phyloP scores from a whole-genome alignment of 2,113 vertebrate species.

The Geococcyx californianus region DNA sequence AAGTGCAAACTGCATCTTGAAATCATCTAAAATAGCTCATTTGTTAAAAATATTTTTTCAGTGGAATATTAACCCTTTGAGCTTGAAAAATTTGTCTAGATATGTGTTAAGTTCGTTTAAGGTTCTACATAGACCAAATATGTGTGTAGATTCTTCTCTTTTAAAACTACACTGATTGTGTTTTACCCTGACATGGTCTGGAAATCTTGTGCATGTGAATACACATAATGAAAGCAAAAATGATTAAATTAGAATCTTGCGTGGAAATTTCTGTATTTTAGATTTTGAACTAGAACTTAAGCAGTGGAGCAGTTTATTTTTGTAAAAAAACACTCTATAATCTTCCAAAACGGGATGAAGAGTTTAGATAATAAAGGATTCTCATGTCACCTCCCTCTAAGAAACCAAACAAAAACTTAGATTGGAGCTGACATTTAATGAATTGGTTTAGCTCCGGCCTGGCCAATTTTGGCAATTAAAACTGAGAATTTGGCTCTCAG shows the following conservation, averaged over 20 bases:
- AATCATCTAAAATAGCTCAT: neutral
- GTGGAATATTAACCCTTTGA: neutral
- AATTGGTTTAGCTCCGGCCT: no score
- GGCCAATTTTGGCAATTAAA: no score
- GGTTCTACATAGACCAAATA: neutral
- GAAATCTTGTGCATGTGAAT: neutral
- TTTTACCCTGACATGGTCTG: neutral
- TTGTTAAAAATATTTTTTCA: neutral
- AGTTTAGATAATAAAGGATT: neutral
- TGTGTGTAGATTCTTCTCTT: no score
- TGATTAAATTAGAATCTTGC: neutral
- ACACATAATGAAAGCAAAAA: neutral
- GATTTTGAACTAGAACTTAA: neutral
- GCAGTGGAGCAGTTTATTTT: neutral
- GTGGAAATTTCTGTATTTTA: neutral
- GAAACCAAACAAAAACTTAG: neutral
- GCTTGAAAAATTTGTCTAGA: neutral
- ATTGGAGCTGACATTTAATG: neutral
- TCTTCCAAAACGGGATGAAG: neutral
- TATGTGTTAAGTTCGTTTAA: neutral
- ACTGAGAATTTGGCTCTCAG: no score
- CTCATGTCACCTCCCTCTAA: neutral
- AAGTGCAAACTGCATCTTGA: neutral
- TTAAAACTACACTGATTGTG: neutral
- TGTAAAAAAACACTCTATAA: neutral